Evolutionary conservation across 2,113 vertebrate species (phyloP).

Genomic region (Eudyptes chrysolophus): DNA sequence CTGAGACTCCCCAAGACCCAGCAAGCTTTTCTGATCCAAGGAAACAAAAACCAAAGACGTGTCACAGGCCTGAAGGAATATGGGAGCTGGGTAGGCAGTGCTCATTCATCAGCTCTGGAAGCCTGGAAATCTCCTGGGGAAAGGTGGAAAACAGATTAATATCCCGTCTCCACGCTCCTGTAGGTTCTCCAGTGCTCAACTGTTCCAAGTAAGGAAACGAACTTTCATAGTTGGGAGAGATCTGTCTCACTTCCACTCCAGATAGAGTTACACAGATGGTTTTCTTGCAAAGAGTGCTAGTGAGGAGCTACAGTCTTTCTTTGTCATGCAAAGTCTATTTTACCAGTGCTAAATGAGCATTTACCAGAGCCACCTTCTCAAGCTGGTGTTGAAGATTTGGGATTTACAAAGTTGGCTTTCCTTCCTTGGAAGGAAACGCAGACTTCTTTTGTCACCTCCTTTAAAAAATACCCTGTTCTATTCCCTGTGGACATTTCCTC

Average conservation of each 20-base stretch:
- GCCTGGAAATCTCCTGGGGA: background rate
- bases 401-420: background rate
- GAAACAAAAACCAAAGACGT: background rate
- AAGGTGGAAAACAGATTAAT: conserved; percentile 31
- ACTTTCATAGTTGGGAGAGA: background rate
- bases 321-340: background rate
- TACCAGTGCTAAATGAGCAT: background rate
- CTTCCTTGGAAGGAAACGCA: background rate
- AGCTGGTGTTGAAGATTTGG: background rate
- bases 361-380: background rate
- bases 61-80: background rate
- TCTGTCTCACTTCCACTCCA: background rate
- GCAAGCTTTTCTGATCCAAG: conserved; percentile 15
- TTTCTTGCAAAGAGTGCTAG: background rate
- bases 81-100: background rate
- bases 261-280: background rate
- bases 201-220: background rate
- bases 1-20: background rate
- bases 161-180: background rate
- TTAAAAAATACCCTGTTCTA: background rate
- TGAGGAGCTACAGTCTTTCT: background rate
- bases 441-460: background rate
- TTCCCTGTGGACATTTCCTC: background rate
- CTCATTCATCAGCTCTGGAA: conserved; percentile 4
- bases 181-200: background rate